These are phyloP conservation scores for Cyanoramphus novaezelandiae DNA, from an alignment of 2,113 vertebrate species.

Conservation along the genomic window DNA sequence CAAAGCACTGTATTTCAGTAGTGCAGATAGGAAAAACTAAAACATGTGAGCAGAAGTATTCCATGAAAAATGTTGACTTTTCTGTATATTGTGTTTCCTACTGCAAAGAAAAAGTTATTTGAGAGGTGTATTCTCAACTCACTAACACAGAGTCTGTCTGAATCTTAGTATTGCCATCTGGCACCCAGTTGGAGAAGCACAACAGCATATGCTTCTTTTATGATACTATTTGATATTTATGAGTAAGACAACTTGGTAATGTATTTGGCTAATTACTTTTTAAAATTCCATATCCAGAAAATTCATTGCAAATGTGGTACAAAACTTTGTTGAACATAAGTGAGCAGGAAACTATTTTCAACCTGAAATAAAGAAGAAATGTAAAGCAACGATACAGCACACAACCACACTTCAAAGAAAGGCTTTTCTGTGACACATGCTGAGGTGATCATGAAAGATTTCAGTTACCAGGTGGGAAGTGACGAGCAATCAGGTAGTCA, in stretches of 20 bases:
- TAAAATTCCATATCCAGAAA: constrained; percentile 9
- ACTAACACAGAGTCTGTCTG: neutral
- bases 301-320: neutral
- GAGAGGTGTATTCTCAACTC: constrained; percentile 29
- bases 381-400: neutral
- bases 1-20: neutral
- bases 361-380: neutral
- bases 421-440: neutral
- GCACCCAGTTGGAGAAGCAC: constrained; percentile 30
- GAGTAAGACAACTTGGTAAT: constrained; percentile 34
- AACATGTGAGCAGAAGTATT: neutral
- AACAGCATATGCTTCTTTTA: constrained; percentile 47
- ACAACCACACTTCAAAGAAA: neutral
- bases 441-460: neutral
- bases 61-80: neutral
- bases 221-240: constrained; percentile 39
- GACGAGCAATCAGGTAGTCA: neutral
- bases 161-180: constrained; percentile 55
- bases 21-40: neutral
- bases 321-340: neutral
- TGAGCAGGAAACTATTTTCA: neutral
- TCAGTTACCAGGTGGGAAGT: neutral
- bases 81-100: neutral
- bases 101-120: neutral
- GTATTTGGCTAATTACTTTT: constrained; percentile 39